Conservation (phyloP, 64 coral and sea anemone genomes). For the Montipora sp. region DNA sequence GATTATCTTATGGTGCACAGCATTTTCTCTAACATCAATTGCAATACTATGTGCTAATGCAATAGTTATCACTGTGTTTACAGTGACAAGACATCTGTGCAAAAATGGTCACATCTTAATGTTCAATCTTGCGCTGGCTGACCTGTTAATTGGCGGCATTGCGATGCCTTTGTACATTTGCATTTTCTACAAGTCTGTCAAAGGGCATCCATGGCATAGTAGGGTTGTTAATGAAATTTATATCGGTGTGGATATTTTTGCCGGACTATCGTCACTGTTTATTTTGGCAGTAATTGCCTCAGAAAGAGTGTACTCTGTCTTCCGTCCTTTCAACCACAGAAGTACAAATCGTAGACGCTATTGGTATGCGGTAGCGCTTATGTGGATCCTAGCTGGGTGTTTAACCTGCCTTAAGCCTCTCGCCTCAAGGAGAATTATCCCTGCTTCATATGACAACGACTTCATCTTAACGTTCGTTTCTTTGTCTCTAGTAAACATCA, state of each 20-base stretch:
- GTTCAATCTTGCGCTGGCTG: slow-evolving; percentile 56
- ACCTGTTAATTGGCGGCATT: slow-evolving; percentile 51
- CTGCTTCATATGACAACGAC: not conserved
- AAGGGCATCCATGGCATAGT: not conserved
- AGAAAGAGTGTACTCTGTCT: slow-evolving; percentile 37
- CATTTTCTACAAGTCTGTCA: slow-evolving; percentile 18
- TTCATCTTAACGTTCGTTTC: not conserved
- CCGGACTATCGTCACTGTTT: slow-evolving; percentile 24
- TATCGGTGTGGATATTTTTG: slow-evolving; percentile 30
- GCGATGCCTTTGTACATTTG: slow-evolving; percentile 60
- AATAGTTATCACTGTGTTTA: slow-evolving; percentile 26
- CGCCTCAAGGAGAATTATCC: not conserved
- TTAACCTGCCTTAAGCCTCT: slow-evolving; percentile 3
- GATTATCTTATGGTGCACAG: slow-evolving; percentile 41
- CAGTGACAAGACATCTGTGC: slow-evolving; percentile 2
- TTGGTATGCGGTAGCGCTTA: not conserved
- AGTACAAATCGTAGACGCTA: not conserved
- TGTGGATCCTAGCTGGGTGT: not conserved
- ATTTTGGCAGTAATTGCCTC: slow-evolving; percentile 36
- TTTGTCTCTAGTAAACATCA: not conserved
- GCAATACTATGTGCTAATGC: slow-evolving; percentile 35
- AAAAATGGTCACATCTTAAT: slow-evolving; percentile 51
- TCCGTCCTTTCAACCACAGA: slow-evolving; percentile 10
- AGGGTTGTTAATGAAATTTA: slow-evolving; percentile 7
- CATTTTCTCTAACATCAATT: slow-evolving; percentile 31